Evolutionary conservation across 2,797 vertebrate species (phyloP).

Genomic region (Phoebastria nigripes): DNA sequence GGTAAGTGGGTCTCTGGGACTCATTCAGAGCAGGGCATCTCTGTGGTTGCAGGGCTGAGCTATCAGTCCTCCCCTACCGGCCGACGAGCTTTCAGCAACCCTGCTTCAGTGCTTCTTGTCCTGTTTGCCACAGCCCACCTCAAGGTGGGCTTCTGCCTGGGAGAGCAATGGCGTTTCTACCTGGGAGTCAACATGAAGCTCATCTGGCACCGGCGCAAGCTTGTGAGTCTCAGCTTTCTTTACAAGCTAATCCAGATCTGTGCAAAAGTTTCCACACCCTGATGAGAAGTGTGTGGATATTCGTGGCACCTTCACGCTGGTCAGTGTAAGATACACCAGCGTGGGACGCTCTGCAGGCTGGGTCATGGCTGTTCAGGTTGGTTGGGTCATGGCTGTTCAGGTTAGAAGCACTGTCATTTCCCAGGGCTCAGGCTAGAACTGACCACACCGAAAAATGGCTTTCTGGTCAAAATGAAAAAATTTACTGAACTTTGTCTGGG

Average conservation of each 20-base stretch:
- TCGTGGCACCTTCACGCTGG: rapidly evolving
- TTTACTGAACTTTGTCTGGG: background rate
- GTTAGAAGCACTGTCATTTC: background rate
- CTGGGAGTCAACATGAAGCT: background rate
- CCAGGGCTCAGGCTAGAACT: background rate
- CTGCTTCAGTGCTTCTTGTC: background rate
- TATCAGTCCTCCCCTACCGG: background rate
- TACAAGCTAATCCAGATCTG: background rate
- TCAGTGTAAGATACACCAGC: background rate
- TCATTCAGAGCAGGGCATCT: background rate
- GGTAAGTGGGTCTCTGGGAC: background rate
- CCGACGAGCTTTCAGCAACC: background rate
- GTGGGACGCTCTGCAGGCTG: background rate
- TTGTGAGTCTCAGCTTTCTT: background rate
- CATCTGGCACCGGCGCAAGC: background rate
- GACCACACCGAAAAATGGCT: background rate
- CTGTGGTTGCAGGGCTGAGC: background rate
- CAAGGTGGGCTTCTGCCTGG: background rate
- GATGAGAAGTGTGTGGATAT: rapidly evolving
- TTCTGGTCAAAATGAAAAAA: background rate
- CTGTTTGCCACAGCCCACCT: background rate
- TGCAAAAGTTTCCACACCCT: background rate
- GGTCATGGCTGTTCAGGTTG: background rate
- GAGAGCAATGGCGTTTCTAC: background rate
- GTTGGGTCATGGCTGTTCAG: background rate